Evolutionary conservation across 2,113 vertebrate genomes (phyloP), one percentile per base, ranked within the genome.

Genomic region (Trematomus loennbergii): DNA sequence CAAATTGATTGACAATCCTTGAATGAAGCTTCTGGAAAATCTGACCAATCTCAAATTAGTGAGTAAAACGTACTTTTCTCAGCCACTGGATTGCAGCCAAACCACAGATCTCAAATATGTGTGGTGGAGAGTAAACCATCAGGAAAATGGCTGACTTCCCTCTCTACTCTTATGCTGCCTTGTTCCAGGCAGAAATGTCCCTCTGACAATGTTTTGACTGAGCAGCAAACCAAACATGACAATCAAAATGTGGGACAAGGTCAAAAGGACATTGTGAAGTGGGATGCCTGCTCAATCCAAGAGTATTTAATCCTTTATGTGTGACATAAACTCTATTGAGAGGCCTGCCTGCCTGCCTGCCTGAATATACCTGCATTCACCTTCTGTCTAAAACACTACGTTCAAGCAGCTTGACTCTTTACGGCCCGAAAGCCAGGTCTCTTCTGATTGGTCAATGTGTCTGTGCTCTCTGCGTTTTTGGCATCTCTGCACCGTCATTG

Each of bases 171-270:
- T 59, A 65, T 15, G 58, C 67, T 72, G 22, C 4, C 6, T 78
- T 48, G 36, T 78, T 77, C 43, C 15, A 57, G 55, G 52, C 74
- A 76, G 71, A 86, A 57, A 81, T 72, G 17, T 76, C 58, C 85
- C 73, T 60, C 66, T 48, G 55, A 81, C 49, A 55, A 54, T 81
- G 57, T 72, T 83, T 78, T 81, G 82, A 85, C 77, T 36, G 85
- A 53, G 67, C 79, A 72, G 65, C 81, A 83, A 85, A 66, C 86
- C 78, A 84, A 84, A 82, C 75, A 43, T 81, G 84, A 84, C 88
- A 86, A 81, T 84, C 68, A 81, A 82, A 90, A 89, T 77, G 75
- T 86, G 80, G 61, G 73, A 79, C 43, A 7, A 83, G 77, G 85
- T 89, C 87, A 92, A 81, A 87, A 58, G 80, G 75, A 75, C 74